Evolutionary conservation across 2,797 vertebrate genomes (phyloP).

Genomic region (Schizothorax lantsangensis): DNA sequence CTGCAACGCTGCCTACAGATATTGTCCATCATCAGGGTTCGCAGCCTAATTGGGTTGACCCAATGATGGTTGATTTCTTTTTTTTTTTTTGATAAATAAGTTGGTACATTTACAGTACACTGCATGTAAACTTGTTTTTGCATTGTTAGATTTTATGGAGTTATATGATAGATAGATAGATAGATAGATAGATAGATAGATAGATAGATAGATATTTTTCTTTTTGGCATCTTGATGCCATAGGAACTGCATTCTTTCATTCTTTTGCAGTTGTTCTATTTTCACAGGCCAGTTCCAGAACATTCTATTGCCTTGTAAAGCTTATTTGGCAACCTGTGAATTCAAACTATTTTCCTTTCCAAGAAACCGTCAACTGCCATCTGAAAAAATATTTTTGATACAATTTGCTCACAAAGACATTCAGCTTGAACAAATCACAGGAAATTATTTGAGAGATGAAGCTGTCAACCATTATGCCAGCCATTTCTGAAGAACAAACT

Average conservation of each 20-base stretch:
- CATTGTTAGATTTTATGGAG: no score
- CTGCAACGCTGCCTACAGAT: neutral
- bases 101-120: neutral
- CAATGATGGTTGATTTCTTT: neutral
- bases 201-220: no score
- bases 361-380: neutral
- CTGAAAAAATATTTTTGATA: neutral
- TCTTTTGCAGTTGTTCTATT: neutral
- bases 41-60: neutral
- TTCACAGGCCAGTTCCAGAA: neutral
- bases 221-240: no score
- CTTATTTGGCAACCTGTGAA: neutral
- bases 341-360: neutral
- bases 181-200: no score
- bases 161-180: no score
- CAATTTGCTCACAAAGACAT: neutral
- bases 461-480: constrained; percentile 27
- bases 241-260: no score
- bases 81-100: neutral
- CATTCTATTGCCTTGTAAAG: neutral
- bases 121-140: neutral
- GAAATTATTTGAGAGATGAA: neutral
- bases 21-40: neutral
- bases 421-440: constrained; percentile 7
- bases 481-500: constrained; percentile 36